phyloP scores from a whole-genome alignment of 2,113 vertebrate genomes.

The Tenebrosternarchus preto region DNA sequence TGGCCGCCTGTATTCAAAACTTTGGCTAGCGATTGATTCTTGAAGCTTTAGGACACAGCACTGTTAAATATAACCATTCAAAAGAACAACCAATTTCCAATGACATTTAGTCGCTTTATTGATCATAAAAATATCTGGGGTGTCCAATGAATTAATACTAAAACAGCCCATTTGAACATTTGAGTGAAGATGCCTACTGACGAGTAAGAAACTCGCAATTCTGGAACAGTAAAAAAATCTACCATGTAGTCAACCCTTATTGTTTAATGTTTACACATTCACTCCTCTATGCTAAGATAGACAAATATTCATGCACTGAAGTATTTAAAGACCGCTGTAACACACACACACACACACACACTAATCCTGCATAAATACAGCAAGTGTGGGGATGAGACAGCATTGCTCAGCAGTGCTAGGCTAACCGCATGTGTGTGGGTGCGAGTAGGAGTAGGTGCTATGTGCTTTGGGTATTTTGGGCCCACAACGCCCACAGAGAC shows the following conservation, averaged over 20 bases:
- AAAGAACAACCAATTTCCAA: too few species aligned
- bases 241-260: background rate
- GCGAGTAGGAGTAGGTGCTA: too few species aligned
- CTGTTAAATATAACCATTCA: too few species aligned
- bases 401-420: conserved; percentile 58
- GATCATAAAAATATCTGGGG: too few species aligned
- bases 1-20: too few species aligned
- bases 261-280: conserved; percentile 4
- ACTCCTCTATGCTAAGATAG: conserved; percentile 8
- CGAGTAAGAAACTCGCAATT: too few species aligned
- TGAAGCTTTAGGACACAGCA: too few species aligned
- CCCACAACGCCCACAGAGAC: conserved; percentile 34
- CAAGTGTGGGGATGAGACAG: conserved; percentile 51
- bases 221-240: background rate
- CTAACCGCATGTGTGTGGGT: background rate
- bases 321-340: conserved; percentile 8
- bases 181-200: too few species aligned
- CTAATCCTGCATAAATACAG: background rate
- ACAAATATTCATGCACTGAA: background rate
- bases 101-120: too few species aligned
- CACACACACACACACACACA: conserved; percentile 24
- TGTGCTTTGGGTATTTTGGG: conserved; percentile 32
- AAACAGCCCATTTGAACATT: too few species aligned
- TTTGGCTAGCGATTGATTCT: too few species aligned
- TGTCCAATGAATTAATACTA: too few species aligned